Percentiles rank a stretch among this genome's conserved stretches.
These are phyloP conservation scores for Orthosia incerta DNA, from an alignment of 2,888 invertebrate genomes.

Conservation along the genomic window DNA sequence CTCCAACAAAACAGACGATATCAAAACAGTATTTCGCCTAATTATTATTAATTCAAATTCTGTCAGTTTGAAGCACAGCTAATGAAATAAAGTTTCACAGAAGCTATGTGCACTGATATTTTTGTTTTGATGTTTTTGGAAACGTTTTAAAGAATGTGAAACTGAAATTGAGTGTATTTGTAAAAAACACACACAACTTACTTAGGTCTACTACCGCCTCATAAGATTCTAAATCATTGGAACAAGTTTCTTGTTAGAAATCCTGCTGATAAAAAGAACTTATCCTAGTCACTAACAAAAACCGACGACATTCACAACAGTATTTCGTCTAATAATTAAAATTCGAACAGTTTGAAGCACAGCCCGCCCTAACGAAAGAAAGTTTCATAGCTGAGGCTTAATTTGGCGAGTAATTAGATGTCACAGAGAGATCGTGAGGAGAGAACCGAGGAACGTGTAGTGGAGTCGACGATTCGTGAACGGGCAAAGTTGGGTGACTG, in stretches of 20 bases:
- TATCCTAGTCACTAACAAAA: background rate
- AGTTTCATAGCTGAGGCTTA: constrained; percentile 76
- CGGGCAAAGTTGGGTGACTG: constrained; percentile 53
- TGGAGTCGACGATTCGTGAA: constrained; percentile 74
- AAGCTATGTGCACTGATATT: constrained; percentile 38
- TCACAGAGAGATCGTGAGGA: constrained; percentile 77
- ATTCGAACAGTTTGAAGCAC: constrained; percentile 33
- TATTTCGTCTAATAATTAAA: constrained; percentile 25
- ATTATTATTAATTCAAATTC: constrained; percentile 7
- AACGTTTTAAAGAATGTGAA: background rate
- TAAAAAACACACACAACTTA: background rate
- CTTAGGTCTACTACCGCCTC: too few relatives aligned
- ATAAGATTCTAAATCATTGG: background rate
- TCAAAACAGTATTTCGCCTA: constrained; percentile 1
- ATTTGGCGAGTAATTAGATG: constrained; percentile 83
- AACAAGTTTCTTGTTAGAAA: background rate
- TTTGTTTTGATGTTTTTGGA: too few relatives aligned
- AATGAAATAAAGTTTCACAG: constrained; percentile 56
- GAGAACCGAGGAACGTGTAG: constrained; percentile 68
- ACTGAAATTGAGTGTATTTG: background rate
- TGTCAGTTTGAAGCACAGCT: too few relatives aligned
- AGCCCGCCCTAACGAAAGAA: constrained; percentile 64
- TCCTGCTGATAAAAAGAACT: background rate
- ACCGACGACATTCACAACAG: background rate
- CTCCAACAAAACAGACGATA: background rate